Percentiles rank a stretch among this genome's conserved stretches.
Evolutionary conservation across 2,888 invertebrate species (phyloP).

Genomic region (Dilophus febrilis): DNA sequence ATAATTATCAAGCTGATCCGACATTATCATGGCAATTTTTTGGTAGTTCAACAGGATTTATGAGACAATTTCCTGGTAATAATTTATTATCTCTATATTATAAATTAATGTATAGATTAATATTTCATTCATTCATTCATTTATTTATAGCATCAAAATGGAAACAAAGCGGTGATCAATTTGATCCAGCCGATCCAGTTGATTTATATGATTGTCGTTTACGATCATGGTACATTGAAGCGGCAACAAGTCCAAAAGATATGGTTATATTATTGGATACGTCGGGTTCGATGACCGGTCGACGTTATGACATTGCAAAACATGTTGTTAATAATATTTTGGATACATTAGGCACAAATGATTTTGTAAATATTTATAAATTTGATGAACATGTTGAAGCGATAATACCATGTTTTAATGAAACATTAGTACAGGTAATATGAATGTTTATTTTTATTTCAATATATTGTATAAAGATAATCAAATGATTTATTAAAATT

Average conservation of each 20-base stretch:
- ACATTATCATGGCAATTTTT: conserved; percentile 96
- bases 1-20: conserved; percentile 72
- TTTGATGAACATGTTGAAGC: conserved; percentile 70
- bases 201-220: conserved; percentile 93
- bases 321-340: conserved; percentile 77
- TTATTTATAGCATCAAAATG: conserved; percentile 49
- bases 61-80: conserved; percentile 87
- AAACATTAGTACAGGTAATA: conserved; percentile 73
- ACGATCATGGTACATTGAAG: conserved; percentile 93
- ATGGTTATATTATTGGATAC: conserved; percentile 68
- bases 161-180: conserved; percentile 32
- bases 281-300: conserved; percentile 84
- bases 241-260: conserved; percentile 95
- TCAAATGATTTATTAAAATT: conserved; percentile 17
- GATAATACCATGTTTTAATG: conserved; percentile 77
- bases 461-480: not conserved
- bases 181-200: conserved; percentile 39
- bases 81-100: too few relatives aligned
- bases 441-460: conserved; percentile 1
- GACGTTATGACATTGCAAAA: conserved; percentile 74
- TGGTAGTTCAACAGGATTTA: conserved; percentile 91
- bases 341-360: conserved; percentile 92
- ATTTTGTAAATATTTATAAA: conserved; percentile 91
- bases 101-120: too few relatives aligned
- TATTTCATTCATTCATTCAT: too few relatives aligned